phyloP scores from a whole-genome alignment of 2,888 invertebrate species.

The Hetaerina titia region DNA sequence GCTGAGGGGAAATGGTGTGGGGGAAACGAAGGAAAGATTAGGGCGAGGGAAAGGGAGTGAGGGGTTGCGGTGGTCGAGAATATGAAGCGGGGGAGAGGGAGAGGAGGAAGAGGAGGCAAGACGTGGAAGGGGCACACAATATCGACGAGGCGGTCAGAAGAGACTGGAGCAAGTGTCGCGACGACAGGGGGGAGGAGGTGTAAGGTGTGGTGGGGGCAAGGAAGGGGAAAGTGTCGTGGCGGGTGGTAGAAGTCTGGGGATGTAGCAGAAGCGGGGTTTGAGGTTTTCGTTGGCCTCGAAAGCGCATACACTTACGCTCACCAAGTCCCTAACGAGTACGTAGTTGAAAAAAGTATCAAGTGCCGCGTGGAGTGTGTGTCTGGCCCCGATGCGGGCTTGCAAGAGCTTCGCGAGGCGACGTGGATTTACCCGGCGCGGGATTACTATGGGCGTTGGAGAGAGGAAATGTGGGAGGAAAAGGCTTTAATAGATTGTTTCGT shows the following conservation, averaged over 20 bases:
- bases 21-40: not conserved
- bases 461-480: too few species aligned
- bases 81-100: not conserved
- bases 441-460: not conserved
- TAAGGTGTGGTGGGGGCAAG: not conserved
- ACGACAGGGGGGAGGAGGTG: not conserved
- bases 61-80: not conserved
- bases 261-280: not conserved
- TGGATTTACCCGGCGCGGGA: not conserved
- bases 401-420: not conserved
- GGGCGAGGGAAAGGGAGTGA: not conserved
- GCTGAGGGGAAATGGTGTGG: not conserved
- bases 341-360: too few species aligned
- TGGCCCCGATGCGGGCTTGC: too few species aligned
- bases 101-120: not conserved
- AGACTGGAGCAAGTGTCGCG: not conserved
- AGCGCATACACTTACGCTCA: too few species aligned
- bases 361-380: too few species aligned
- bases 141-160: not conserved
- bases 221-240: not conserved
- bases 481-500: too few species aligned
- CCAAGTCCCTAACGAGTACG: too few species aligned
- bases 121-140: not conserved
- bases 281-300: too few species aligned
- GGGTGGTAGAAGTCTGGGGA: not conserved